Evolutionary conservation across 2,797 vertebrate species (phyloP).

Genomic region (Morus bassanus): DNA sequence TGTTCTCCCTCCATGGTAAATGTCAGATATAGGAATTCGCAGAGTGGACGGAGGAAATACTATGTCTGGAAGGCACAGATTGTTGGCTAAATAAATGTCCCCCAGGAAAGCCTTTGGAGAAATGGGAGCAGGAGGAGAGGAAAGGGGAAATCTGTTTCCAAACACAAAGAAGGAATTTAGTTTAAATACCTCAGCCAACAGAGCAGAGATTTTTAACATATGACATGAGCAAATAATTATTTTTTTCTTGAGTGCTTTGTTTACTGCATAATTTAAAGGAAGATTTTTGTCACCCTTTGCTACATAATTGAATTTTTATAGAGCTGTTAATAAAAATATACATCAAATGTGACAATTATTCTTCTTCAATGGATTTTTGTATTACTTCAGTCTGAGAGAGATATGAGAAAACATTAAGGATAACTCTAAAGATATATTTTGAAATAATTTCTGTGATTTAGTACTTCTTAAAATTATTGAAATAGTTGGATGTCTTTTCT

Average conservation of each 20-base stretch:
- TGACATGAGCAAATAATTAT: background rate
- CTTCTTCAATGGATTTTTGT: conserved; percentile 46
- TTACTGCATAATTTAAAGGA: conserved; percentile 63
- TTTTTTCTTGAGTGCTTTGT: background rate
- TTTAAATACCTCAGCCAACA: background rate
- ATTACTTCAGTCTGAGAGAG: conserved; percentile 35
- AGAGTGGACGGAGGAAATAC: background rate
- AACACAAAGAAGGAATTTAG: background rate
- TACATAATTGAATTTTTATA: conserved; percentile 65
- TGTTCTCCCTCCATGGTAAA: background rate
- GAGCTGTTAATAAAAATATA: conserved; percentile 51
- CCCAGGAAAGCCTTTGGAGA: background rate
- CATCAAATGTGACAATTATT: conserved; percentile 50
- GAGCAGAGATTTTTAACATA: background rate
- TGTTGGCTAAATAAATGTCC: conserved; percentile 5
- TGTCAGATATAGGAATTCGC: background rate
- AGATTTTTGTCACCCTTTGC: conserved; percentile 31
- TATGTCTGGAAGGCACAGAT: background rate
- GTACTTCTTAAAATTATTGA: conserved; percentile 3
- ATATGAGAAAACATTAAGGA: conserved; percentile 14
- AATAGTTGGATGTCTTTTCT: background rate
- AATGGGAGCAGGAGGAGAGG: background rate
- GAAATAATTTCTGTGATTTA: conserved; percentile 8
- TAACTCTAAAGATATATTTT: conserved; percentile 11
- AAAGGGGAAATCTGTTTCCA: background rate